phyloP scores from a whole-genome alignment of 2,888 invertebrate species.

The Corbicula japonica region DNA sequence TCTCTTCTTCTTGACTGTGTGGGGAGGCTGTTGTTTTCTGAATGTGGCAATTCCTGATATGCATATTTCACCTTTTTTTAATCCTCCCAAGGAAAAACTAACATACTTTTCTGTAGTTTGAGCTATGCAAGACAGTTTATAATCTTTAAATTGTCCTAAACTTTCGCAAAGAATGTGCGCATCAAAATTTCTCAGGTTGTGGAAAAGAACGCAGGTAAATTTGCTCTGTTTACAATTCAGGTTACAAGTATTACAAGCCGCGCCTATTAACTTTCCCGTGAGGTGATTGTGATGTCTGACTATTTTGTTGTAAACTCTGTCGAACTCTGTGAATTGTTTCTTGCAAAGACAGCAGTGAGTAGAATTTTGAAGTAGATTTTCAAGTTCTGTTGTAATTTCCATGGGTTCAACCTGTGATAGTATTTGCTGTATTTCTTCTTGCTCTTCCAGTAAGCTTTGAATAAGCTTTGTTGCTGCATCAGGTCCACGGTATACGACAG shows the following conservation, averaged over 20 bases:
- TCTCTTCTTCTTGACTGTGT: too few species aligned
- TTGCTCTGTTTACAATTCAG: constrained; percentile 33
- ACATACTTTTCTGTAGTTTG: constrained; percentile 51
- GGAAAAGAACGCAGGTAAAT: constrained; percentile 31
- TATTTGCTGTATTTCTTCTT: constrained; percentile 37
- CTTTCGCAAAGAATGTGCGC: constrained; percentile 25
- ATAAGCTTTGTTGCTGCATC: constrained; percentile 42
- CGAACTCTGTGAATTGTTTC: not conserved
- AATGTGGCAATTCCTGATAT: too few species aligned
- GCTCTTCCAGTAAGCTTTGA: constrained; percentile 42
- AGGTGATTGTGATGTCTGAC: constrained; percentile 43
- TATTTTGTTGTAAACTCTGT: not conserved
- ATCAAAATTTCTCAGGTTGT: too few species aligned
- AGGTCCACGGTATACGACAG: constrained; percentile 40
- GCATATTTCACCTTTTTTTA: too few species aligned
- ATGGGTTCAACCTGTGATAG: constrained; percentile 40
- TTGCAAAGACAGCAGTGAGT: constrained; percentile 32
- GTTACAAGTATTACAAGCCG: constrained; percentile 37
- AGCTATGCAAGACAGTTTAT: constrained; percentile 22
- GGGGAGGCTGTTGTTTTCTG: too few species aligned
- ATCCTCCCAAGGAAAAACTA: constrained; percentile 41
- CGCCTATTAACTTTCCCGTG: constrained; percentile 28
- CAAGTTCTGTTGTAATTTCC: too few species aligned
- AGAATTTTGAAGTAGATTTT: constrained; percentile 19
- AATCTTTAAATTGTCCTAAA: constrained; percentile 35